phyloP scores from a whole-genome alignment of 1,140 invertebrate species.

The Anthonomus grandis region DNA sequence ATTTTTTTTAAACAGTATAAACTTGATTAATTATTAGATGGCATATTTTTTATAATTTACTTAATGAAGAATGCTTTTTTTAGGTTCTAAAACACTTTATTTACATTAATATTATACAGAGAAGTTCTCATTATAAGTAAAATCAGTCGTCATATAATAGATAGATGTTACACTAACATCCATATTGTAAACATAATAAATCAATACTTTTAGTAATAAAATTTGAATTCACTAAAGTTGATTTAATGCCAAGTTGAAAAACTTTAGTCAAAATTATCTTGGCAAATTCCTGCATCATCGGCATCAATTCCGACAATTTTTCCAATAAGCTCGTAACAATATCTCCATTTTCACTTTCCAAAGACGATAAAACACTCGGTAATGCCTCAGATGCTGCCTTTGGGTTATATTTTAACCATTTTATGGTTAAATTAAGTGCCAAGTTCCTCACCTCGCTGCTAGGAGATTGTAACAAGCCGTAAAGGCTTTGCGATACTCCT shows the following conservation, averaged over 20 bases:
- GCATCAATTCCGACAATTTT: constrained; percentile 68
- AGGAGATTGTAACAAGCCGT: constrained; percentile 59
- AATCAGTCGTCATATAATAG: background rate
- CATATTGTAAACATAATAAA: constrained; percentile 77
- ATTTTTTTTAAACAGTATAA: too few relatives aligned
- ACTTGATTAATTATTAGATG: too few relatives aligned
- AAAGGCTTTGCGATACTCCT: constrained; percentile 61
- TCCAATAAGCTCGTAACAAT: constrained; percentile 76
- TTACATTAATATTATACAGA: too few relatives aligned
- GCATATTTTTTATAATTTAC: too few relatives aligned
- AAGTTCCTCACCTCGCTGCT: constrained; percentile 62
- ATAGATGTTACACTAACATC: constrained; percentile 56
- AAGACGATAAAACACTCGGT: constrained; percentile 72
- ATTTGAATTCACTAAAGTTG: constrained; percentile 72
- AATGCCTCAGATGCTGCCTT: constrained; percentile 54
- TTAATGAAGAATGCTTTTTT: too few relatives aligned
- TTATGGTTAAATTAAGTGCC: constrained; percentile 53
- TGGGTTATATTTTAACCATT: constrained; percentile 56
- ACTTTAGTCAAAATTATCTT: constrained; percentile 72
- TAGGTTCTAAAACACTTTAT: too few relatives aligned
- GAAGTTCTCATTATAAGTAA: too few relatives aligned
- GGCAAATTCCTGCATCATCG: constrained; percentile 68
- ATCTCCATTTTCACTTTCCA: constrained; percentile 74
- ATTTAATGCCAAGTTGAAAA: constrained; percentile 77
- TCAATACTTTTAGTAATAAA: constrained; percentile 76